phyloP scores from a whole-genome alignment of 2,113 vertebrate genomes.

The Rattus rattus region DNA sequence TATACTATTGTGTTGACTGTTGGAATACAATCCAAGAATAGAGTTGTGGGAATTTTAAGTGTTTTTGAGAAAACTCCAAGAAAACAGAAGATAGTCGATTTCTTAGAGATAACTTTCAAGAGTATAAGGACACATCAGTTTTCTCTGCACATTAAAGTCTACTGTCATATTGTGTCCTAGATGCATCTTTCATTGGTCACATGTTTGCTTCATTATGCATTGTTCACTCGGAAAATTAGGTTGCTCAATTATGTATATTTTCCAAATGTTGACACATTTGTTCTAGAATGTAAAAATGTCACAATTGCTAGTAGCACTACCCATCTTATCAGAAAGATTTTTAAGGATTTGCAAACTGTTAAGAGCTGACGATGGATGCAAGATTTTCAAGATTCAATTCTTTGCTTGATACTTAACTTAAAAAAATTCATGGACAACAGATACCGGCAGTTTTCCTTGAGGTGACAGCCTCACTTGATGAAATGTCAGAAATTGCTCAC shows the following conservation, averaged over 20 bases:
- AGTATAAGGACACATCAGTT: neutral
- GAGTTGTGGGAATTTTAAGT: neutral
- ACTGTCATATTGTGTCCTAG: neutral
- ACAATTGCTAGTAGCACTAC: neutral
- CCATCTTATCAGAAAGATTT: neutral
- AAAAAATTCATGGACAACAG: neutral
- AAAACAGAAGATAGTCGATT: neutral
- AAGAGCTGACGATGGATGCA: neutral
- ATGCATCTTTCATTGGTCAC: neutral
- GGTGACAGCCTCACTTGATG: neutral
- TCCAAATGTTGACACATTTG: neutral
- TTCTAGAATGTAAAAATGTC: neutral
- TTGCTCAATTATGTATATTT: neutral
- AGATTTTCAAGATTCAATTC: constrained; percentile 22
- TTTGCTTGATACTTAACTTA: constrained; percentile 10
- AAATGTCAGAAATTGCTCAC: neutral
- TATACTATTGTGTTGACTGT: neutral
- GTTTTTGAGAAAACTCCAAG: neutral
- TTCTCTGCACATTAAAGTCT: neutral
- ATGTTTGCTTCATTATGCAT: neutral
- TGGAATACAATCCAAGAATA: neutral
- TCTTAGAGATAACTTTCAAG: neutral
- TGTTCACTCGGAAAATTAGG: neutral
- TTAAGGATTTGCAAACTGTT: neutral
- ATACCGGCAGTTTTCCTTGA: neutral